Evolutionary conservation across 2,113 vertebrate species (phyloP).

Genomic region (Leiothrix lutea): DNA sequence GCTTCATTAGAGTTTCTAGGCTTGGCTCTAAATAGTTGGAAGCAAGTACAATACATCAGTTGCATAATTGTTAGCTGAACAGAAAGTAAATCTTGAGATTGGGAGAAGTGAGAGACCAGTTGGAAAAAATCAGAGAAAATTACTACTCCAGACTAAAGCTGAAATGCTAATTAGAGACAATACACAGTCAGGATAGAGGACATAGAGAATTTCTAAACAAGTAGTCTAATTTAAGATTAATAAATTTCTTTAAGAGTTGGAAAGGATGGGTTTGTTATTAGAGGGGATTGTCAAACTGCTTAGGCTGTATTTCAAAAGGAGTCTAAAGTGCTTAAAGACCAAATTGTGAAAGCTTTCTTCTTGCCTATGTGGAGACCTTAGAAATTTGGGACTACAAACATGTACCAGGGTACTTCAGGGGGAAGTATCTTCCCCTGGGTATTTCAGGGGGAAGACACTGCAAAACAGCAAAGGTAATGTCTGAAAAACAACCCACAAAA

Average conservation of each 20-base stretch:
- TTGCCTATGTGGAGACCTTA: neutral
- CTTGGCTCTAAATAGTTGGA: neutral
- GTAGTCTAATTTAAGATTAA: constrained; percentile 56
- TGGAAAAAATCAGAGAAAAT: constrained; percentile 21
- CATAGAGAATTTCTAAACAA: constrained; percentile 12
- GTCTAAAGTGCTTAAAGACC: neutral
- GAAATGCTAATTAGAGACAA: constrained; percentile 63
- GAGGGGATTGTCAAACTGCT: neutral
- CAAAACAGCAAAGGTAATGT: neutral
- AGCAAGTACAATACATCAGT: neutral
- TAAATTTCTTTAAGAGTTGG: constrained; percentile 13
- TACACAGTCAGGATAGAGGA: neutral
- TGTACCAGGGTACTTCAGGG: rapidly evolving
- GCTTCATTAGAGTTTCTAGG: neutral
- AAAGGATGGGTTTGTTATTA: constrained; percentile 31
- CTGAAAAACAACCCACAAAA: neutral
- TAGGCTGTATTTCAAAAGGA: neutral
- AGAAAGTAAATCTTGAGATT: constrained; percentile 3
- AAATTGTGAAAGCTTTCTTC: constrained; percentile 4
- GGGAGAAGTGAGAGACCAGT: constrained; percentile 25
- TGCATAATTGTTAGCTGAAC: neutral
- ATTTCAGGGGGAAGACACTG: neutral
- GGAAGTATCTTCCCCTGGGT: neutral
- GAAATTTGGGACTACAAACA: neutral
- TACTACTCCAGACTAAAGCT: constrained; percentile 10